phyloP scores from a whole-genome alignment of 2,797 vertebrate species.

The Myiotriccus ornatus region DNA sequence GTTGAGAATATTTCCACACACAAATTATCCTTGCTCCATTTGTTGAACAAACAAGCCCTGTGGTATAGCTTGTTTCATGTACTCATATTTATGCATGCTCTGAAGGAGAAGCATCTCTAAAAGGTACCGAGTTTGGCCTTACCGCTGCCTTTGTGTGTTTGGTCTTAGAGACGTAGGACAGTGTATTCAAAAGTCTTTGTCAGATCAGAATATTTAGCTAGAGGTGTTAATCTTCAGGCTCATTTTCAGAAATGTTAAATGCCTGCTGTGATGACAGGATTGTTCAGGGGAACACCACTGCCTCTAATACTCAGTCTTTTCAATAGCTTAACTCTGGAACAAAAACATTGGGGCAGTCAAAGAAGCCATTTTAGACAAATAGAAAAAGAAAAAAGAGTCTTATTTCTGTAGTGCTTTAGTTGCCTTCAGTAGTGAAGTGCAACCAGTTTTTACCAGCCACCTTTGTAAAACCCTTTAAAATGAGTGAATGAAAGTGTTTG shows the following conservation, averaged over 20 bases:
- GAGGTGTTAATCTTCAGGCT: neutral
- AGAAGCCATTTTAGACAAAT: neutral
- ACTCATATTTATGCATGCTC: neutral
- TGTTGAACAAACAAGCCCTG: neutral
- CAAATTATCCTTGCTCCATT: neutral
- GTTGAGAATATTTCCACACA: neutral
- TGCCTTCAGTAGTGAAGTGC: neutral
- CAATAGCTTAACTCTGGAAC: neutral
- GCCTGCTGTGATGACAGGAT: neutral
- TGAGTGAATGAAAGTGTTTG: neutral
- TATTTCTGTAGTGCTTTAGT: neutral
- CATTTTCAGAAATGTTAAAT: neutral
- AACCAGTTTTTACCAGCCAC: neutral
- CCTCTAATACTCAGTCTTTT: neutral
- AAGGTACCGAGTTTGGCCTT: neutral
- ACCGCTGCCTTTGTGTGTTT: neutral
- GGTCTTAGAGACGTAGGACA: neutral
- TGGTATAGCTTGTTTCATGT: neutral
- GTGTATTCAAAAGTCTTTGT: neutral
- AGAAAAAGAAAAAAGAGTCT: neutral
- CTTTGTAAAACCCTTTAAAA: neutral
- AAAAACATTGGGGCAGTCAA: neutral
- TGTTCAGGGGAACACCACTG: neutral
- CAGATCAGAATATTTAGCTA: neutral
- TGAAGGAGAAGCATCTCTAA: neutral